Evolutionary conservation across 2,888 invertebrate genomes (phyloP), one percentile per base, ranked within the genome.

Genomic region (Junonia oenone): DNA sequence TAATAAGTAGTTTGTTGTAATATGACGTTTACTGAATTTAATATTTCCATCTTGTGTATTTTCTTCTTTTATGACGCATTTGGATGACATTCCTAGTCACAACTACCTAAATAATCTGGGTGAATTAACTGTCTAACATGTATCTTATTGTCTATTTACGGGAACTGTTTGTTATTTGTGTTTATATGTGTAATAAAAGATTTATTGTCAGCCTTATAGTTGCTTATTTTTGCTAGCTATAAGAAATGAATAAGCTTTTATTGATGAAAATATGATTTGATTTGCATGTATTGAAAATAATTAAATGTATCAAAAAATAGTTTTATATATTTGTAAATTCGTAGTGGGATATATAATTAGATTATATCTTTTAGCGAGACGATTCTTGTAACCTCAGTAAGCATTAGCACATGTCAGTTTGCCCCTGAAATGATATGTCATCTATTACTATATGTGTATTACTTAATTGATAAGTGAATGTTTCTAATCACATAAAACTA

Each of bases 281-380:
- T 59, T 52, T 57, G 51, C 51, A 13, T 40, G 43, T 56, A 55
- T 48, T 26, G n/a, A 27, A 47, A 43, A 43, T 51, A 55, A 22
- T 46, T 22, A 13, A 51, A 53, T 57, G 43, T 53, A 35, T 38
- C 22, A 47, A 51, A 45, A 47, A 62, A 49, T 54, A 74, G 66
- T 77, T 78, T 81, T 80, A 73, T 80, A 79, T 75, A 73, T 79
- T 78, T 81, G 75, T 81, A 80, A 73, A 72, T 66, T 69, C 50
- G 56, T 67, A 69, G 68, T 58, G 59, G 8, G 56, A 65, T 63
- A 66, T 65, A 63, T 52, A 64, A 63, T 59, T 59, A 65, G 62
- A 59, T 27, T 40, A 53, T 46, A 47, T 14, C 17, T 27, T 52
- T 26, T 27, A 22, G 37, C 13, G 15, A 53, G 40, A 38, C 33